Evolutionary conservation across 2,113 vertebrate genomes (phyloP).

Genomic region (Mustela lutreola): DNA sequence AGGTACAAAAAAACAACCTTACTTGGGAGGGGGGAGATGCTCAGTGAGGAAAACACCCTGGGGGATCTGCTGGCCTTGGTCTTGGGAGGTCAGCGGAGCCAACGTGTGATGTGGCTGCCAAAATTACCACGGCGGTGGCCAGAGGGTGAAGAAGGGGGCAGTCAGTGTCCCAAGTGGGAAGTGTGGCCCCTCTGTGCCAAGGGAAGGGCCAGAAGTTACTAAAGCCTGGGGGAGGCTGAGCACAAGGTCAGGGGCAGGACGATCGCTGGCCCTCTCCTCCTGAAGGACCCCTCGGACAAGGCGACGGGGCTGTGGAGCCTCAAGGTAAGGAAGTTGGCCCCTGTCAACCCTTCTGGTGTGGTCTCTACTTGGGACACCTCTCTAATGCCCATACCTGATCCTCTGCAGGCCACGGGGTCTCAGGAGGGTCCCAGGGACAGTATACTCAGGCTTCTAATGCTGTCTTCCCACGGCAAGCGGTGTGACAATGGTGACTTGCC

Average conservation of each 20-base stretch:
- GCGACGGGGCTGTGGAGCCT: neutral
- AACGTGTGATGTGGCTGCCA: neutral
- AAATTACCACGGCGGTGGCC: neutral
- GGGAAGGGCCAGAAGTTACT: neutral
- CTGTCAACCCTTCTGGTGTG: neutral
- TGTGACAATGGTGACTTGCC: neutral
- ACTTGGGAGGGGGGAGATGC: neutral
- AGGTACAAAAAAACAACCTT: conserved; percentile 62
- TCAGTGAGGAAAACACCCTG: neutral
- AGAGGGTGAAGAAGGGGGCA: neutral
- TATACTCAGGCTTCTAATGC: neutral
- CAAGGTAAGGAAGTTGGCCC: neutral
- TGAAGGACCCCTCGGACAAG: neutral
- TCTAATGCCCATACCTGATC: neutral
- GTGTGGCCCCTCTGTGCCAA: neutral
- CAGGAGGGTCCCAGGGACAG: neutral
- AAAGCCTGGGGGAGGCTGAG: neutral
- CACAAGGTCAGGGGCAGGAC: no score
- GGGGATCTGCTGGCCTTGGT: conserved; percentile 9
- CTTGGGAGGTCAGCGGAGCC: neutral
- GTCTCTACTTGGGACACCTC: neutral
- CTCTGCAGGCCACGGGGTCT: neutral
- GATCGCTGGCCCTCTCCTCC: neutral
- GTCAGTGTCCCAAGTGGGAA: neutral
- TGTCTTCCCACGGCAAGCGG: neutral